A percentile compares a stretch with the other conserved stretches of the same genome.
Evolutionary conservation across 2,888 invertebrate genomes (phyloP).

Genomic region (Pammene fasciana): DNA sequence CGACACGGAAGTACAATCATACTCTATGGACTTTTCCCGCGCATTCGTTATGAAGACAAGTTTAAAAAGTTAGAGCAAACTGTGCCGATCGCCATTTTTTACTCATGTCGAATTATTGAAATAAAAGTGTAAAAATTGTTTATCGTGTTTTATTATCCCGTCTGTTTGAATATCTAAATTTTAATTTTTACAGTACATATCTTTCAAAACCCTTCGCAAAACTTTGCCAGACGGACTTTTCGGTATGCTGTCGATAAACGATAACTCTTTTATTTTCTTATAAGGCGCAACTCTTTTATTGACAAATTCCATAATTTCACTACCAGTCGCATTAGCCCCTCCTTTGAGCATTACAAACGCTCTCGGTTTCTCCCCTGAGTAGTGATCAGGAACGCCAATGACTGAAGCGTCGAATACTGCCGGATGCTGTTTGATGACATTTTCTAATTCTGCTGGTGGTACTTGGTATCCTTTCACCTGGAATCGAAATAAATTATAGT

Average conservation of each 20-base stretch:
- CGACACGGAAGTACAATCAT: too few species aligned
- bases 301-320: constrained; percentile 85
- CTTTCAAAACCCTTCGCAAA: constrained; percentile 84
- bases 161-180: too few species aligned
- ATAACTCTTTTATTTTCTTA: constrained; percentile 88
- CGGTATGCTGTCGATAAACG: constrained; percentile 87
- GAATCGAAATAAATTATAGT: not conserved
- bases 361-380: constrained; percentile 88
- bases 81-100: too few species aligned
- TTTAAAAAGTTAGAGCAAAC: too few species aligned
- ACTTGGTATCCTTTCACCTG: constrained; percentile 89
- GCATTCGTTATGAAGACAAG: too few species aligned
- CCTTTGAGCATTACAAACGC: constrained; percentile 87
- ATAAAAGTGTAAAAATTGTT: too few species aligned
- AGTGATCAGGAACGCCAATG: constrained; percentile 87
- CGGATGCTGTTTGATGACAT: constrained; percentile 87
- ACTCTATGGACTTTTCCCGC: too few species aligned
- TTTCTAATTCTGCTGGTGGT: constrained; percentile 94
- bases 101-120: too few species aligned
- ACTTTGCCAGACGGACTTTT: constrained; percentile 92
- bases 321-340: constrained; percentile 66
- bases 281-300: constrained; percentile 88
- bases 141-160: too few species aligned
- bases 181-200: constrained; percentile 48
- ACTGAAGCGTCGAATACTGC: constrained; percentile 92